These are phyloP conservation scores for Laterallus jamaicensis DNA, from an alignment of 2,113 vertebrate genomes.

Conservation along the genomic window DNA sequence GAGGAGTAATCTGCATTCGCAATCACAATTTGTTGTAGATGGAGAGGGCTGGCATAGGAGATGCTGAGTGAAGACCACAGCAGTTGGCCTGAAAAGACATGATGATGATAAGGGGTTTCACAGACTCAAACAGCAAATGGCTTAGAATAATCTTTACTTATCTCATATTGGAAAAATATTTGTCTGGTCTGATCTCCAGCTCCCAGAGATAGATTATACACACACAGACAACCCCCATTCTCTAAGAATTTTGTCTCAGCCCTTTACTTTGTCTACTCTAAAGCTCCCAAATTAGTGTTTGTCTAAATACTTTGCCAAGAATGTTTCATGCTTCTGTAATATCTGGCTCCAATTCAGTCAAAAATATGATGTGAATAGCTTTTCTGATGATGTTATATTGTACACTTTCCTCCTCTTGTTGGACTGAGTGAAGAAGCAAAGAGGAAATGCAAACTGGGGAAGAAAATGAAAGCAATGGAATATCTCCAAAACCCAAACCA, in stretches of 20 bases:
- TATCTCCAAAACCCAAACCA: not conserved
- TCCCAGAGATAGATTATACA: not conserved
- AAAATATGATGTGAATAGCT: not conserved
- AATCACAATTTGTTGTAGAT: not conserved
- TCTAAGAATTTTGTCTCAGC: not conserved
- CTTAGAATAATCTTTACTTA: not conserved
- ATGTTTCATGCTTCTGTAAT: not conserved
- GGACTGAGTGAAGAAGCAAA: not conserved
- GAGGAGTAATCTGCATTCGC: not conserved
- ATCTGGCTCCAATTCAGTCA: not conserved
- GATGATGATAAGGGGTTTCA: not conserved
- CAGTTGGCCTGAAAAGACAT: not conserved
- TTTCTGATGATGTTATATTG: not conserved
- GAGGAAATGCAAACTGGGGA: not conserved
- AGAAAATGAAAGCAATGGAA: not conserved
- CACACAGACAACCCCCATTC: not conserved
- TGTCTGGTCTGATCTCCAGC: not conserved
- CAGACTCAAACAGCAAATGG: not conserved
- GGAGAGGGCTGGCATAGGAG: not conserved
- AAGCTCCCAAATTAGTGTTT: not conserved
- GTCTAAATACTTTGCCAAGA: not conserved
- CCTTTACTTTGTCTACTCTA: not conserved
- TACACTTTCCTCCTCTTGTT: not conserved
- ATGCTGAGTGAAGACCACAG: not conserved
- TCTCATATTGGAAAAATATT: not conserved